Conservation (phyloP, 2,888 invertebrate genomes). For the Pristionchus arcanus region DNA sequence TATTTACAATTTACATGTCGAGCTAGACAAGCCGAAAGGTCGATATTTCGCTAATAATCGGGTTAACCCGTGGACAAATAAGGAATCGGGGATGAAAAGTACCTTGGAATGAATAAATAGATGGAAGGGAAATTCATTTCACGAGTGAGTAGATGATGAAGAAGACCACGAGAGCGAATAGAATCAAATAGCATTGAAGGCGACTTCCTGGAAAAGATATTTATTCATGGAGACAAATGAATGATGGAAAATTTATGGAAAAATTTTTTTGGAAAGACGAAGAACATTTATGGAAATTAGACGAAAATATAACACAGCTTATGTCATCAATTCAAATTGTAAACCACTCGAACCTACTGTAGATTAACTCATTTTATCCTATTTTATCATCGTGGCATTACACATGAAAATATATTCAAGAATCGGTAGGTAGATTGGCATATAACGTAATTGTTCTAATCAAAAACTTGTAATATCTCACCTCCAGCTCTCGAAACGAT, state of each 20-base stretch:
- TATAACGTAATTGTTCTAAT: not conserved
- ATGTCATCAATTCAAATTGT: no score
- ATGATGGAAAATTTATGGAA: no score
- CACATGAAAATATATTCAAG: no score
- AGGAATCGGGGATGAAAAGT: constrained; percentile 32
- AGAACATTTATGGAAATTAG: no score
- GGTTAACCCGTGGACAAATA: constrained; percentile 19
- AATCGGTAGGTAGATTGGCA: no score
- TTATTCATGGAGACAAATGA: not conserved
- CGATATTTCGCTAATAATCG: constrained; percentile 35
- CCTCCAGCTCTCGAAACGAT: constrained; percentile 76
- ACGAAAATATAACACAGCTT: no score
- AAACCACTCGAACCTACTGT: no score
- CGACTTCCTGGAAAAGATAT: constrained; percentile 70
- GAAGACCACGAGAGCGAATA: constrained; percentile 78
- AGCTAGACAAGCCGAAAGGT: not conserved
- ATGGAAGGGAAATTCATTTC: constrained; percentile 59
- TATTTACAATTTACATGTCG: constrained; percentile 29
- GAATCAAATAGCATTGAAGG: constrained; percentile 76
- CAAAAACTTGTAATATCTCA: constrained; percentile 26
- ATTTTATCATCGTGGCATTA: no score
- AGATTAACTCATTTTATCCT: no score
- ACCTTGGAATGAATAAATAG: constrained; percentile 1
- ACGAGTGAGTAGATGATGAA: constrained; percentile 77
- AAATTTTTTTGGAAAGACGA: no score